Conservation (phyloP, 2,113 vertebrate species). For the Chionomys nivalis region DNA sequence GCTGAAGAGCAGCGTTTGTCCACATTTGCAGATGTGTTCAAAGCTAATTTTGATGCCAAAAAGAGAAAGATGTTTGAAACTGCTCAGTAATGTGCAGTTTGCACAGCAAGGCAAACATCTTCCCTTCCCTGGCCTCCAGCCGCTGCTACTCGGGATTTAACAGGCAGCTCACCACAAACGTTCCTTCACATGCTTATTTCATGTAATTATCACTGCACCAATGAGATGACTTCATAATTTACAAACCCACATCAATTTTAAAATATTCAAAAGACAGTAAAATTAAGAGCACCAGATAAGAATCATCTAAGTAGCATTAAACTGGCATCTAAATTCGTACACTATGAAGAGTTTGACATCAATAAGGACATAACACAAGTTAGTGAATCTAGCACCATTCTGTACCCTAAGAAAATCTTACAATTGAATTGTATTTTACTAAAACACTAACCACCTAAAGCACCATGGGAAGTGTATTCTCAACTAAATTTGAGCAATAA, state of each 20-base stretch:
- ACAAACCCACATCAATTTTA: slow-evolving; percentile 29
- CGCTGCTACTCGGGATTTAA: slow-evolving; percentile 57
- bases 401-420: slow-evolving; percentile 33
- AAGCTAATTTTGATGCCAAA: slow-evolving; percentile 43
- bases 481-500: slow-evolving; percentile 15
- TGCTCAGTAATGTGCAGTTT: slow-evolving; percentile 59
- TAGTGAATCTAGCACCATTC: neutral
- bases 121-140: slow-evolving; percentile 69
- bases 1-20: neutral
- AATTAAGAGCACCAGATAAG: neutral
- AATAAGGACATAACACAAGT: neutral
- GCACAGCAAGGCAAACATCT: slow-evolving; percentile 72
- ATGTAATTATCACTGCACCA: neutral
- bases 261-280: slow-evolving; percentile 26
- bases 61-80: slow-evolving; percentile 54
- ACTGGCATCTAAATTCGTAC: neutral
- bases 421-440: slow-evolving; percentile 41
- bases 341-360: neutral
- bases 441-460: neutral
- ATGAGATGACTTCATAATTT: slow-evolving; percentile 36
- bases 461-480: neutral
- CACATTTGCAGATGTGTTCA: slow-evolving; percentile 58
- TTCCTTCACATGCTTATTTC: slow-evolving; percentile 56
- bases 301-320: neutral
- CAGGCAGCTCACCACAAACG: slow-evolving; percentile 61